These are phyloP conservation scores for Sebastes itinus DNA, from an alignment of 2,797 vertebrate genomes.

Conservation along the genomic window DNA sequence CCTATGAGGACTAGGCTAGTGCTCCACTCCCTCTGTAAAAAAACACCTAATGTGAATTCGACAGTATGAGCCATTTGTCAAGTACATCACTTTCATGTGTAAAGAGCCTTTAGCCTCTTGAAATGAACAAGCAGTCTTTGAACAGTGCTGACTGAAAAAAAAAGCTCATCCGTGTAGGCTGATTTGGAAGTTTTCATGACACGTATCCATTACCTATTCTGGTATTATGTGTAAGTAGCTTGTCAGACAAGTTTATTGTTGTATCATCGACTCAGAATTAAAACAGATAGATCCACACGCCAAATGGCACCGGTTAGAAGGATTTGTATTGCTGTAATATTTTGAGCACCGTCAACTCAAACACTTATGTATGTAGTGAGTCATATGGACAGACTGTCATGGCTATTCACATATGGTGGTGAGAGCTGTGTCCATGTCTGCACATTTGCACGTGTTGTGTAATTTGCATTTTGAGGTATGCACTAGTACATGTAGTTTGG, in stretches of 20 bases:
- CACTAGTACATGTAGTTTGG: neutral
- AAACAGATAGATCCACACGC: neutral
- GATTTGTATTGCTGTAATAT: neutral
- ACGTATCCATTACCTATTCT: neutral
- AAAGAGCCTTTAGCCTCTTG: neutral
- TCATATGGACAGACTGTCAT: neutral
- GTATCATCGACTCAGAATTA: neutral
- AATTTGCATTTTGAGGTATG: conserved; percentile 17
- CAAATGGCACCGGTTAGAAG: neutral
- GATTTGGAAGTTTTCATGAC: neutral
- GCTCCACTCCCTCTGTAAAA: neutral
- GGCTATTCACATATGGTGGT: conserved; percentile 1
- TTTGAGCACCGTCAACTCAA: neutral
- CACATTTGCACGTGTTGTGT: conserved; percentile 20
- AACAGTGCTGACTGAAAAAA: neutral
- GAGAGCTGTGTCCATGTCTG: neutral
- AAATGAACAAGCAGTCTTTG: neutral
- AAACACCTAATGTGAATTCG: conserved; percentile 19
- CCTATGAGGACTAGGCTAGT: neutral
- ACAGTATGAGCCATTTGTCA: conserved; percentile 28
- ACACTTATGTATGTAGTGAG: neutral
- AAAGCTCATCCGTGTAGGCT: neutral
- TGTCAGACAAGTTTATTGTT: neutral
- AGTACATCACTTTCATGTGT: neutral
- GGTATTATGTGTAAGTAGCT: neutral